These are phyloP conservation scores for Tretioscincus oriximinensis DNA, from an alignment of 2,113 vertebrate species.

Conservation along the genomic window DNA sequence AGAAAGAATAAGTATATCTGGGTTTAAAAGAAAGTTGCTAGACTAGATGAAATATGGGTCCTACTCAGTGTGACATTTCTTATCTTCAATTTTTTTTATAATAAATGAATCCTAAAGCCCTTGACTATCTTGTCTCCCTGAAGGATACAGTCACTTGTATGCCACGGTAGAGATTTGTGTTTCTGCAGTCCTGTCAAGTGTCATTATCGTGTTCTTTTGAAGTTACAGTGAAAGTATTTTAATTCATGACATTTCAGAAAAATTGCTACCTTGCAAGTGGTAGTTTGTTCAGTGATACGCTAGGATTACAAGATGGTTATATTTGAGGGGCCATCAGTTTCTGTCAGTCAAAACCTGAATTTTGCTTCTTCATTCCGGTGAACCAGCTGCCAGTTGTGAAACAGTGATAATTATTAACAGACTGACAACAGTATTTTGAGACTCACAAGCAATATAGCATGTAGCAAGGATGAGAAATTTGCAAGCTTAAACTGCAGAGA, in stretches of 20 bases:
- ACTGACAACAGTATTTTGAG: neutral
- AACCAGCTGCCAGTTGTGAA: neutral
- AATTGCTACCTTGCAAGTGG: neutral
- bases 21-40: too few species aligned
- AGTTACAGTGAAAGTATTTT: neutral
- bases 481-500: neutral
- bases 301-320: neutral
- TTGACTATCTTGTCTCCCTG: neutral
- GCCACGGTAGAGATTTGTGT: neutral
- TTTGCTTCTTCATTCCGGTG: neutral
- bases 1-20: too few species aligned
- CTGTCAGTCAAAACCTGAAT: neutral
- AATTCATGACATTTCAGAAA: neutral
- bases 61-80: too few species aligned
- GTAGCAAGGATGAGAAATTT: neutral
- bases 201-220: neutral
- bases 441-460: neutral
- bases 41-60: too few species aligned
- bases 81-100: neutral
- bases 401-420: neutral
- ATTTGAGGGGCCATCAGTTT: neutral
- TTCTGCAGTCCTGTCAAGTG: neutral
- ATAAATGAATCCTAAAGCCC: neutral
- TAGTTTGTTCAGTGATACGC: neutral
- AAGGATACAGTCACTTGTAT: neutral